These are phyloP conservation scores for Pelochelys cantorii DNA, from an alignment of 2,797 vertebrate species.

Conservation along the genomic window DNA sequence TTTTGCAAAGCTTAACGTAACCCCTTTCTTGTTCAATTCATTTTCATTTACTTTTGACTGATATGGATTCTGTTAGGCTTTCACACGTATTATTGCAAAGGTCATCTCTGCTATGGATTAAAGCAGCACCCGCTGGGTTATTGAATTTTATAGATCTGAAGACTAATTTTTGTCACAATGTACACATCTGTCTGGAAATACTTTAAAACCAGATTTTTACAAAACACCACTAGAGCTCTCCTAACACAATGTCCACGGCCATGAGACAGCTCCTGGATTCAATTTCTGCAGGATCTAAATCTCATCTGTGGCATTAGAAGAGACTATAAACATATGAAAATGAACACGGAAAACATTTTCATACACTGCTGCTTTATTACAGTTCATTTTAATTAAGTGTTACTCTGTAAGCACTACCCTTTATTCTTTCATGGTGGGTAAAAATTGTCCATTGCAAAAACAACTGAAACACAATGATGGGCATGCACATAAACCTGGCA, in stretches of 20 bases:
- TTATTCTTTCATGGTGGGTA: not conserved
- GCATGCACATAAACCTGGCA: slow-evolving; percentile 1
- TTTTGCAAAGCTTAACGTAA: slow-evolving; percentile 81
- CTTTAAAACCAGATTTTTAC: not conserved
- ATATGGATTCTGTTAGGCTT: slow-evolving; percentile 66
- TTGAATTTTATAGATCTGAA: not conserved
- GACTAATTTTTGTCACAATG: not conserved
- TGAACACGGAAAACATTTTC: slow-evolving; percentile 22
- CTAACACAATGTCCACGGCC: not conserved
- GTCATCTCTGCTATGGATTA: slow-evolving; percentile 43
- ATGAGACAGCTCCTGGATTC: not conserved
- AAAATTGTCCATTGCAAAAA: not conserved
- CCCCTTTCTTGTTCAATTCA: slow-evolving; percentile 68
- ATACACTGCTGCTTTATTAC: not conserved
- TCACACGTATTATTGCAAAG: slow-evolving; percentile 61
- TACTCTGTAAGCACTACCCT: not conserved
- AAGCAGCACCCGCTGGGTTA: slow-evolving; percentile 18
- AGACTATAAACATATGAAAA: not conserved
- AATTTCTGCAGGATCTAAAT: not conserved
- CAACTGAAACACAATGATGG: slow-evolving; percentile 21
- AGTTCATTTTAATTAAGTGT: slow-evolving; percentile 7
- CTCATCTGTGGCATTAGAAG: not conserved
- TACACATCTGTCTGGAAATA: slow-evolving; percentile 11
- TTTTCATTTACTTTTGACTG: slow-evolving; percentile 63
- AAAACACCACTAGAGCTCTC: not conserved